These are phyloP conservation scores for Xyrichtys novacula DNA, from an alignment of 2,797 vertebrate genomes.

Conservation along the genomic window DNA sequence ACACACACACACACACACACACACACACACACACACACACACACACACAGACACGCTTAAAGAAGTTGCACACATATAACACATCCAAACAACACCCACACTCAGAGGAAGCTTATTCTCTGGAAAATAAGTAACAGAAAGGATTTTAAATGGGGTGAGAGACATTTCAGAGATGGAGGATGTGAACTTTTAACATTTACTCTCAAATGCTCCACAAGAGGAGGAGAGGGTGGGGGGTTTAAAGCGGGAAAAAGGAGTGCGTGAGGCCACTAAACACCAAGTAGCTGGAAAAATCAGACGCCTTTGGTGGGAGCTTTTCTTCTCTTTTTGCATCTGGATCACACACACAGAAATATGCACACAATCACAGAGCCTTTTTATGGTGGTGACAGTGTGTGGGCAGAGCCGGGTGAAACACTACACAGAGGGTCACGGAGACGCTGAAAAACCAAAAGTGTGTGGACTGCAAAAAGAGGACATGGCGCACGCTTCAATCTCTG, in stretches of 20 bases:
- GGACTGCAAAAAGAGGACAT: conserved; percentile 14
- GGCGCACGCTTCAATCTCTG: conserved; percentile 1
- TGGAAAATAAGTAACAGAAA: conserved; percentile 30
- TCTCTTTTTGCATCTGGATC: conserved; percentile 12
- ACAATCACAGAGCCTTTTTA: conserved; percentile 29
- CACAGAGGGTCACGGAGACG: conserved; percentile 39
- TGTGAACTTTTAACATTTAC: conserved; percentile 39
- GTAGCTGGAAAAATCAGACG: conserved; percentile 27
- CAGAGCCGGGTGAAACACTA: background rate
- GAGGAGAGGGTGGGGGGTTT: background rate
- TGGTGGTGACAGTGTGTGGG: conserved; percentile 35
- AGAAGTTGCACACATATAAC: background rate
- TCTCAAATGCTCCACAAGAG: conserved; percentile 1
- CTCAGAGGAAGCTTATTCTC: conserved; percentile 17
- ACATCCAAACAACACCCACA: background rate
- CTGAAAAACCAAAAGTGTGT: conserved; percentile 20
- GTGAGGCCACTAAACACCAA: conserved; percentile 10
- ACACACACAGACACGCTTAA: background rate
- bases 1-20: conserved; percentile 5
- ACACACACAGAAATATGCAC: background rate
- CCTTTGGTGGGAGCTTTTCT: conserved; percentile 20
- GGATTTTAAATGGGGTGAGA: conserved; percentile 23
- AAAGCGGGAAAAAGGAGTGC: background rate
- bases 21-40: background rate
- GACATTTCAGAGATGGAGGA: conserved; percentile 30